A percentile compares a stretch with the other conserved stretches of the same genome.
Evolutionary conservation across 2,888 invertebrate genomes (phyloP).

Genomic region (Acronicta alni): DNA sequence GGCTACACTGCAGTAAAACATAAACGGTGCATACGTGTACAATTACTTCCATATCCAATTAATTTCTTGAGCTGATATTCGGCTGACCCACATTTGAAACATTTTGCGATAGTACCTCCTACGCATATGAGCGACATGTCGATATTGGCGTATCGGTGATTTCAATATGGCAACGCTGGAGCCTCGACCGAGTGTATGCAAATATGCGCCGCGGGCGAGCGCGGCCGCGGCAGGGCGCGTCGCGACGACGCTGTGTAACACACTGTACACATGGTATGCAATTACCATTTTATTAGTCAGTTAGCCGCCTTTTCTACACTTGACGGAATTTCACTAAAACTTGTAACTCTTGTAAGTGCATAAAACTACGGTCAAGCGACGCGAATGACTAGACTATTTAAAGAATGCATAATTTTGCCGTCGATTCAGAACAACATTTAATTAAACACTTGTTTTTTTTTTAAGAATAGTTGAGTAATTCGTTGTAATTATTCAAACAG

Average conservation of each 20-base stretch:
- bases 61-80: constrained; percentile 74
- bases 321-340: constrained; percentile 45
- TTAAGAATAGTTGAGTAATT: background rate
- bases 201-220: constrained; percentile 71
- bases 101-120: constrained; percentile 80
- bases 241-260: constrained; percentile 53
- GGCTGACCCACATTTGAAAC: constrained; percentile 76
- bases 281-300: constrained; percentile 60
- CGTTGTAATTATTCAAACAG: background rate
- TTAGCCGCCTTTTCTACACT: constrained; percentile 42
- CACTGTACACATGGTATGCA: constrained; percentile 54
- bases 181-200: constrained; percentile 66
- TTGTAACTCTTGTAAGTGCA: constrained; percentile 39
- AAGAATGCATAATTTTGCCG: background rate
- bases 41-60: constrained; percentile 80
- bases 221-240: constrained; percentile 59
- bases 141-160: constrained; percentile 74
- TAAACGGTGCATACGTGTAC: constrained; percentile 78
- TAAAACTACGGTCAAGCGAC: constrained; percentile 17
- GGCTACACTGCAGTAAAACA: constrained; percentile 72
- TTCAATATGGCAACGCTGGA: constrained; percentile 69
- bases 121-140: constrained; percentile 75
- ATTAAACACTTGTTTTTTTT: constrained; percentile 14
- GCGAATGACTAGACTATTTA: background rate
- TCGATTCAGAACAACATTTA: constrained; percentile 12